Evolutionary conservation across 2,113 vertebrate species (phyloP).

Genomic region (Dryoscopus gambensis): DNA sequence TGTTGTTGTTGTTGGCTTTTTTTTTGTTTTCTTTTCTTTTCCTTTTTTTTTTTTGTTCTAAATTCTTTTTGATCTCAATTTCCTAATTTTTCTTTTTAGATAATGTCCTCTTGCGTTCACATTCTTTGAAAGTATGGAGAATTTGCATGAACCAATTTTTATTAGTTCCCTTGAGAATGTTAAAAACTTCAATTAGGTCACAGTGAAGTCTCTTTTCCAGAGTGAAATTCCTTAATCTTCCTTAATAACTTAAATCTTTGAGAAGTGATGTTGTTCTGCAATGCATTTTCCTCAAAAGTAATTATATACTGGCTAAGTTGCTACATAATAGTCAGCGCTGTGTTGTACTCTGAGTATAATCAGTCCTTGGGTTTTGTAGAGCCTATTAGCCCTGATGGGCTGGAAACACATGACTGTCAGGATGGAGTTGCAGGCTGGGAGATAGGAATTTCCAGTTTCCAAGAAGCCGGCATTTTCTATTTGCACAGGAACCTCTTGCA

Average conservation of each 20-base stretch:
- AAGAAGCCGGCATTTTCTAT: background rate
- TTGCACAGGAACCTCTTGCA: background rate
- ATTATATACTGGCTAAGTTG: slow-evolving; percentile 57
- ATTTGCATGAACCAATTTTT: slow-evolving; percentile 70
- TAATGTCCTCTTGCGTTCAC: slow-evolving; percentile 28
- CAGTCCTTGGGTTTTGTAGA: slow-evolving; percentile 15
- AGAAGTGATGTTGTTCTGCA: slow-evolving; percentile 64
- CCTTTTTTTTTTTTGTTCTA: background rate
- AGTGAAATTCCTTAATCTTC: slow-evolving; percentile 71
- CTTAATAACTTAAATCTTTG: slow-evolving; percentile 72
- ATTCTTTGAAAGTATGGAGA: slow-evolving; percentile 60
- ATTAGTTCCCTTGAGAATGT: slow-evolving; percentile 63
- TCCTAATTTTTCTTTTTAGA: background rate
- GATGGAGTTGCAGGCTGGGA: background rate
- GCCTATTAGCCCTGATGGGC: slow-evolving; percentile 29
- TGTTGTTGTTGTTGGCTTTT: background rate
- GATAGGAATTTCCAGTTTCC: slow-evolving; percentile 2
- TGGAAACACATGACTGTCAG: background rate
- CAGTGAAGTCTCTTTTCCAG: slow-evolving; percentile 69
- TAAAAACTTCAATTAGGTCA: slow-evolving; percentile 73
- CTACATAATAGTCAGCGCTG: slow-evolving; percentile 40
- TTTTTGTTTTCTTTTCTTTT: background rate
- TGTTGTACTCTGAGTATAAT: slow-evolving; percentile 29
- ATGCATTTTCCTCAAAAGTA: slow-evolving; percentile 66
- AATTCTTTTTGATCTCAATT: slow-evolving; percentile 60